A percentile compares a stretch with the other conserved stretches of the same genome.
Conservation (phyloP, 2,797 vertebrate species). For the Enteromius viviparus region DNA sequence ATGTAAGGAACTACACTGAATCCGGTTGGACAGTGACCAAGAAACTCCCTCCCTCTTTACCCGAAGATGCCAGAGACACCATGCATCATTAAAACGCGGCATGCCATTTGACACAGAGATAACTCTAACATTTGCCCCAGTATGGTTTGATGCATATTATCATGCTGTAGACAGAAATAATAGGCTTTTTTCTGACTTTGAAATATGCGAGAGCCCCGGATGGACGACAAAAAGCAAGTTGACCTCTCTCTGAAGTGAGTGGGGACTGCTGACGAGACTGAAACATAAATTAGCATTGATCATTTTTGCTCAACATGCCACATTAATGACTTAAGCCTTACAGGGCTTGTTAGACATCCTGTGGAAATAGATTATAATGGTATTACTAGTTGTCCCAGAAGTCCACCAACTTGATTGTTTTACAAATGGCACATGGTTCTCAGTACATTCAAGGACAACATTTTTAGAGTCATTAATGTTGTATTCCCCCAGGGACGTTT, state of each 20-base stretch:
- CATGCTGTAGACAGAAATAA: conserved; percentile 60
- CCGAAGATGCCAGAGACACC: conserved; percentile 65
- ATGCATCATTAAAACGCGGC: conserved; percentile 76
- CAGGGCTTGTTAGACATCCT: conserved; percentile 72
- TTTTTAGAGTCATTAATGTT: conserved; percentile 37
- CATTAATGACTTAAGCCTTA: conserved; percentile 71
- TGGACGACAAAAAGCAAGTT: conserved; percentile 55
- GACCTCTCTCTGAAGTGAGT: conserved; percentile 67
- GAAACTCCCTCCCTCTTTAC: conserved; percentile 67
- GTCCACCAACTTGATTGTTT: conserved; percentile 55
- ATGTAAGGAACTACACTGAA: conserved; percentile 74
- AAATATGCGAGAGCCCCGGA: not conserved
- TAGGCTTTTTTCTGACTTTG: conserved; percentile 57
- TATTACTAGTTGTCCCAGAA: conserved; percentile 61
- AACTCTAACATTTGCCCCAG: conserved; percentile 56
- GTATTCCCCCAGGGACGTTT: not conserved
- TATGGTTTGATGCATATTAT: conserved; percentile 62
- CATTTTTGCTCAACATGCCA: conserved; percentile 62
- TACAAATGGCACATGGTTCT: conserved; percentile 38
- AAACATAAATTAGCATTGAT: conserved; percentile 74
- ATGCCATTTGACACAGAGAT: conserved; percentile 65
- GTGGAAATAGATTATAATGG: conserved; percentile 62
- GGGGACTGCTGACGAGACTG: conserved; percentile 70
- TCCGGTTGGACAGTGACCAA: conserved; percentile 74
- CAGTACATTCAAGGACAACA: conserved; percentile 27